These are phyloP conservation scores for Spea multiplicata DNA, from an alignment of 2,113 vertebrate genomes.

Conservation along the genomic window DNA sequence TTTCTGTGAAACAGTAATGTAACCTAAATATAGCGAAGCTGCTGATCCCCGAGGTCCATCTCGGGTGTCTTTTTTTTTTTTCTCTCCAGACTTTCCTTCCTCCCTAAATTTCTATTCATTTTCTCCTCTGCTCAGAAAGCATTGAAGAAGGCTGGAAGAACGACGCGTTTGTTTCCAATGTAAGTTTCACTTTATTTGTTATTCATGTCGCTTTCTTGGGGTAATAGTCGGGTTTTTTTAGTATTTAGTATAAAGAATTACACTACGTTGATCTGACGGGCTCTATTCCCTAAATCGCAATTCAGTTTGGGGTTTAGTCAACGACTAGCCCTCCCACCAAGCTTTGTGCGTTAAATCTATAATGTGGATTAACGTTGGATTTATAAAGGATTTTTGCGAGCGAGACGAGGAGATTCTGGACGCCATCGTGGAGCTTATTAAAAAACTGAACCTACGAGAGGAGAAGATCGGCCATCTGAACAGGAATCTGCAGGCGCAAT, in stretches of 20 bases:
- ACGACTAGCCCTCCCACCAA: too few species aligned
- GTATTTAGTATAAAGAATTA: too few species aligned
- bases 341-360: too few species aligned
- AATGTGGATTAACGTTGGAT: not conserved
- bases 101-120: not conserved
- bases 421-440: constrained; percentile 46
- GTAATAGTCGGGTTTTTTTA: too few species aligned
- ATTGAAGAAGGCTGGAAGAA: constrained; percentile 46
- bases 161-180: constrained; percentile 49
- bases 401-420: constrained; percentile 52
- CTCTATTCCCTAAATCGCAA: too few species aligned
- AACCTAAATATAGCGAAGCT: too few species aligned
- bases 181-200: constrained; percentile 29
- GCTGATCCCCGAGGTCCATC: too few species aligned
- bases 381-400: constrained; percentile 50
- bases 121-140: constrained; percentile 40
- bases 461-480: constrained; percentile 51
- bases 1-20: too few species aligned
- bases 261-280: too few species aligned
- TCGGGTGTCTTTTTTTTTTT: too few species aligned
- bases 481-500: constrained; percentile 50
- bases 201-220: not conserved
- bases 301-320: too few species aligned
- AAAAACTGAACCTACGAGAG: constrained; percentile 50
- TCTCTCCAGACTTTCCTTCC: too few species aligned